Evolutionary conservation across 2,113 vertebrate genomes (phyloP).

Genomic region (Psilopsiagon aurifrons): DNA sequence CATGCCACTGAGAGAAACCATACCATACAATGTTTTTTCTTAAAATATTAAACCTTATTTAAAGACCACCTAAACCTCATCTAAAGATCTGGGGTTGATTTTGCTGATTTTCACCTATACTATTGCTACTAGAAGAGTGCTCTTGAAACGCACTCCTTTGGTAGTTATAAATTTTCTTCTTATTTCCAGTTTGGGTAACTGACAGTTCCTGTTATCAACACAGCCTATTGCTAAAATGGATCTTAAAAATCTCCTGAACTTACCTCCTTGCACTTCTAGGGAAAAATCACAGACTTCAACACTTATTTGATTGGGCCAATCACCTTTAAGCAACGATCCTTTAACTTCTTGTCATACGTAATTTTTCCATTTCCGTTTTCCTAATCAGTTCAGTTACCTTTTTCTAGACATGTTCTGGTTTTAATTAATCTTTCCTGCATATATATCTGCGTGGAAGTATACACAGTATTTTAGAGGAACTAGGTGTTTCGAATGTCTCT

Average conservation of each 20-base stretch:
- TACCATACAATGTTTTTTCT: neutral
- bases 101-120: neutral
- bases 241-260: neutral
- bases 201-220: neutral
- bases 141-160: neutral
- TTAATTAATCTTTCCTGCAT: neutral
- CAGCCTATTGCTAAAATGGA: neutral
- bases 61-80: neutral
- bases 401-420: neutral
- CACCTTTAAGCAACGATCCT: neutral
- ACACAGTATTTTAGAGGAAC: neutral
- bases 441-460: neutral
- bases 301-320: neutral
- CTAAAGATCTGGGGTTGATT: neutral
- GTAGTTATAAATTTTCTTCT: neutral
- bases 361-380: neutral
- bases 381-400: neutral
- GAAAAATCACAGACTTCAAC: neutral
- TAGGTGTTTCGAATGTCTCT: neutral
- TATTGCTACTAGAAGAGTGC: neutral
- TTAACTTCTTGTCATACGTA: neutral
- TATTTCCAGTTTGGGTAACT: neutral
- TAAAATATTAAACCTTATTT: neutral
- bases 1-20: neutral
- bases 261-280: neutral